These are phyloP conservation scores for Platyscapa corneri DNA, from an alignment of 1,140 invertebrate genomes.

Conservation along the genomic window DNA sequence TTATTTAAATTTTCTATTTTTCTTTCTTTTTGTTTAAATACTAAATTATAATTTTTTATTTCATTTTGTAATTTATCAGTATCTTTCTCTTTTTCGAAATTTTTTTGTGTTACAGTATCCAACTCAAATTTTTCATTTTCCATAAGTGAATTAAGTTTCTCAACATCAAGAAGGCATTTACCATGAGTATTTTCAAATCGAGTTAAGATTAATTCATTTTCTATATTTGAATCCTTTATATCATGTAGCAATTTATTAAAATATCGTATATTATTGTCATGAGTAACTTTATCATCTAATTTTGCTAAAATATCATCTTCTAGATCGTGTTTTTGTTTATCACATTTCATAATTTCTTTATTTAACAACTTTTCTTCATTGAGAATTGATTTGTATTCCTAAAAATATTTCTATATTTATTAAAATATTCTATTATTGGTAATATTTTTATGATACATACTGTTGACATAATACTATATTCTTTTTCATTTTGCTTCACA, in stretches of 20 bases:
- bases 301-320: slow-evolving; percentile 80
- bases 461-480: slow-evolving; percentile 69
- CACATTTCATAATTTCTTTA: slow-evolving; percentile 75
- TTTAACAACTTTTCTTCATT: slow-evolving; percentile 65
- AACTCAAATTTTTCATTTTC: slow-evolving; percentile 70
- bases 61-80: slow-evolving; percentile 72
- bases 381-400: slow-evolving; percentile 63
- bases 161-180: slow-evolving; percentile 77
- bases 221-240: slow-evolving; percentile 68
- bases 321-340: slow-evolving; percentile 74
- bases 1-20: slow-evolving; percentile 75
- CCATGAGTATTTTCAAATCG: slow-evolving; percentile 80
- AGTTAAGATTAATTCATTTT: slow-evolving; percentile 77
- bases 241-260: slow-evolving; percentile 74
- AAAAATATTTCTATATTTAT: slow-evolving; percentile 42
- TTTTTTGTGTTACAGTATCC: slow-evolving; percentile 71
- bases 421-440: slow-evolving; percentile 35
- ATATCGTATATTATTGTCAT: slow-evolving; percentile 77
- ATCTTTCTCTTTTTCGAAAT: slow-evolving; percentile 73
- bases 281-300: slow-evolving; percentile 80
- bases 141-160: slow-evolving; percentile 73
- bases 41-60: slow-evolving; percentile 61
- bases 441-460: slow-evolving; percentile 55
- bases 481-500: slow-evolving; percentile 77
- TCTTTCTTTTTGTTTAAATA: slow-evolving; percentile 74